Percentiles rank a stretch among this genome's conserved stretches.
Conservation (phyloP, 2,797 vertebrate species). For the Streptopelia turtur region DNA sequence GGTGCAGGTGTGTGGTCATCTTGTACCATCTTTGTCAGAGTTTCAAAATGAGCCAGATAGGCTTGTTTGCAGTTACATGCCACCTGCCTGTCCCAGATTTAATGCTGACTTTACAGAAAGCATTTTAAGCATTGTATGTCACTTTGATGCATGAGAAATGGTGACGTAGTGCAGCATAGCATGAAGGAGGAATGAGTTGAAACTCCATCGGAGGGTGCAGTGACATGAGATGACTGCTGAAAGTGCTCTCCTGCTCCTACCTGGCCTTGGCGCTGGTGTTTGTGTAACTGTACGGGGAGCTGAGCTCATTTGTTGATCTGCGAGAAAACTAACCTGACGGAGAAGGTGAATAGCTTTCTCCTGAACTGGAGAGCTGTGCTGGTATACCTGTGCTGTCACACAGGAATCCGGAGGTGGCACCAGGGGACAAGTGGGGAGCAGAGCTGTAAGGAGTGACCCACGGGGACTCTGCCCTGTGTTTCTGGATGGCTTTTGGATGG, state of each 20-base stretch:
- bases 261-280: neutral
- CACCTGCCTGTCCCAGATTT: neutral
- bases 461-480: neutral
- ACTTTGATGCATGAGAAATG: neutral
- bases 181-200: neutral
- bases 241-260: neutral
- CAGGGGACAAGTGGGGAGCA: neutral
- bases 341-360: neutral
- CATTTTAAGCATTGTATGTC: neutral
- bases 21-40: neutral
- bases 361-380: neutral
- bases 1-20: neutral
- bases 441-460: neutral
- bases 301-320: neutral
- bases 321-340: neutral
- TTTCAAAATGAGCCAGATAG: neutral
- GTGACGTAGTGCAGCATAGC: neutral
- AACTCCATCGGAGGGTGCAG: neutral
- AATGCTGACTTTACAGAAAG: neutral
- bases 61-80: neutral
- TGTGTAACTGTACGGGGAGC: neutral
- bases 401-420: neutral
- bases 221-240: neutral
- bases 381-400: neutral
- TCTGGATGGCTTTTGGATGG: neutral